Conservation (phyloP, 2,888 invertebrate genomes). For the Nipponacmea schrenckii region DNA sequence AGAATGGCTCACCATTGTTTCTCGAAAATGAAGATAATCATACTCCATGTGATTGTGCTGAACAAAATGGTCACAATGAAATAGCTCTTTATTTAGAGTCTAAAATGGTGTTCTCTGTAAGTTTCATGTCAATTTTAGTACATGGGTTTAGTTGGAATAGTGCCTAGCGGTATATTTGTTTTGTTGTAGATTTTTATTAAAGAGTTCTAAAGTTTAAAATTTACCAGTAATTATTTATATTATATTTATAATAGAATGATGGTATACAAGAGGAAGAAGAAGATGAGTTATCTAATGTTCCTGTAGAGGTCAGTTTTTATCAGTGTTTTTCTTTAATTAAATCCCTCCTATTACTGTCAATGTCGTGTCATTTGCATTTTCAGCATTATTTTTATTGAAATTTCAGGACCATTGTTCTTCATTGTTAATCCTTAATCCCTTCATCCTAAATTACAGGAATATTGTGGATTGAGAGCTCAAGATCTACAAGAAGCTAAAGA, state of each 20-base stretch:
- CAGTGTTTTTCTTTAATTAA: not conserved
- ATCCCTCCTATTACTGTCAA: too few species aligned
- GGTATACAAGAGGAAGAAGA: slow-evolving; percentile 34
- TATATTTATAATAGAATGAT: slow-evolving; percentile 31
- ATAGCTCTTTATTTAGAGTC: slow-evolving; percentile 76
- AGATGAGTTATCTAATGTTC: slow-evolving; percentile 33
- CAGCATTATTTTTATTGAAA: too few species aligned
- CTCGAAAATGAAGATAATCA: slow-evolving; percentile 74
- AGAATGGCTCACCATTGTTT: slow-evolving; percentile 74
- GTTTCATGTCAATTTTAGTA: slow-evolving; percentile 24
- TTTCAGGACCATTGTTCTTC: too few species aligned
- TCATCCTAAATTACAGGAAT: slow-evolving; percentile 57
- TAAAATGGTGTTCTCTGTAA: slow-evolving; percentile 75
- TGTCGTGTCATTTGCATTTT: too few species aligned
- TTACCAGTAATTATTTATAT: slow-evolving; percentile 7
- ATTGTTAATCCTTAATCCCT: too few species aligned
- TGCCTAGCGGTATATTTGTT: too few species aligned
- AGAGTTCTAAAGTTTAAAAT: too few species aligned
- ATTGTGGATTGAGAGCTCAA: slow-evolving; percentile 74
- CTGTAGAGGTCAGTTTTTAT: slow-evolving; percentile 35
- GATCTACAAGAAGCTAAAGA: slow-evolving; percentile 79
- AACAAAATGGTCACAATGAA: slow-evolving; percentile 73
- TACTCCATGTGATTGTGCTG: slow-evolving; percentile 77
- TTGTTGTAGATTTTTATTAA: too few species aligned
- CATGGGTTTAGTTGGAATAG: too few species aligned